phyloP scores from a whole-genome alignment of 92 coral and sea anemone species.

The Epizoanthus scotinus region DNA sequence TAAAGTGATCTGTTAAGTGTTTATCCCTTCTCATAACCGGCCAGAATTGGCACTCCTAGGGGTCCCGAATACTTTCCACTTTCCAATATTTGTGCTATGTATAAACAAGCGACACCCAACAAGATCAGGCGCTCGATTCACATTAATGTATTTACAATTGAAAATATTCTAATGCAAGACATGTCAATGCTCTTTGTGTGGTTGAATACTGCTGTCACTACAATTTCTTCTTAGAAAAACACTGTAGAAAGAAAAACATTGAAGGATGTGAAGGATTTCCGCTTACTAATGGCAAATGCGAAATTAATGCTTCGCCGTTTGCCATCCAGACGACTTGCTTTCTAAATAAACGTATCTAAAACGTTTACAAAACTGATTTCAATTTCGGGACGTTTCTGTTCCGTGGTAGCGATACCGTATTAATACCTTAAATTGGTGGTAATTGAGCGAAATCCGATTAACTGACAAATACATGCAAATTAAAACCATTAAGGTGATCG shows the following conservation, averaged over 20 bases:
- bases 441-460: constrained; percentile 82
- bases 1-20: constrained; percentile 5
- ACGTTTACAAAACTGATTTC: neutral
- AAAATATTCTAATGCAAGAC: constrained; percentile 67
- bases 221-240: constrained; percentile 61
- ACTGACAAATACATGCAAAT: constrained; percentile 65
- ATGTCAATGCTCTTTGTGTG: constrained; percentile 76
- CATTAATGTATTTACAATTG: constrained; percentile 85
- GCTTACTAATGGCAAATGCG: constrained; percentile 84
- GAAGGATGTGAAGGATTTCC: constrained; percentile 73
- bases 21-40: constrained; percentile 12
- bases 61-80: constrained; percentile 18
- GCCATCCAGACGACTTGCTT: constrained; percentile 5
- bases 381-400: neutral
- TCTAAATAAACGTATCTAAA: constrained; percentile 18
- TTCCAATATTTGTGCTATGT: constrained; percentile 66
- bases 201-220: constrained; percentile 75
- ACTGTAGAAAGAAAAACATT: constrained; percentile 61
- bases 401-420: constrained; percentile 7
- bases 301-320: constrained; percentile 67
- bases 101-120: constrained; percentile 70
- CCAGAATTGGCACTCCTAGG: neutral
- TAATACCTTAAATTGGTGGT: constrained; percentile 53
- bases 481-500: constrained; percentile 32
- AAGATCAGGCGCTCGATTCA: constrained; percentile 61